Percentiles rank a stretch among this genome's conserved stretches.
phyloP scores from a whole-genome alignment of 1,140 invertebrate genomes.

The Solenopsis fugax region DNA sequence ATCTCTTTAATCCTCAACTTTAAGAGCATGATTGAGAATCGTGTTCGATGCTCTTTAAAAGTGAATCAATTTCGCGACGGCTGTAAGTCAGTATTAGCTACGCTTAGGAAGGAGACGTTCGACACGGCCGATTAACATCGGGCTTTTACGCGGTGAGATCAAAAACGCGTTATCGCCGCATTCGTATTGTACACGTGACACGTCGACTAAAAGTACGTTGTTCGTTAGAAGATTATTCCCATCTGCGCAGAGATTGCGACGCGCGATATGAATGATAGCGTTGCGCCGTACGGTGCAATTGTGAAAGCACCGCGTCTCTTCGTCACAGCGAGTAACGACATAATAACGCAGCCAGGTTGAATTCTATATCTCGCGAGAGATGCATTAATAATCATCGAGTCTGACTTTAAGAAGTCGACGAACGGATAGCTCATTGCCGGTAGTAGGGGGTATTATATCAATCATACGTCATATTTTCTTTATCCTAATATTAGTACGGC shows the following conservation, averaged over 20 bases:
- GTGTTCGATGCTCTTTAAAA: slow-evolving; percentile 50
- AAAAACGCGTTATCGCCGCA: slow-evolving; percentile 59
- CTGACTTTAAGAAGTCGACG: not conserved
- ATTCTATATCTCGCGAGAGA: not conserved
- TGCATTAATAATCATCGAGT: slow-evolving; percentile 50
- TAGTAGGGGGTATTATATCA: slow-evolving; percentile 5
- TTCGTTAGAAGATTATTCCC: slow-evolving; percentile 42
- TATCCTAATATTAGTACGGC: slow-evolving; percentile 29
- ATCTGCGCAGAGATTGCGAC: not conserved
- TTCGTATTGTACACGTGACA: slow-evolving; percentile 17
- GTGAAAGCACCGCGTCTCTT: not conserved
- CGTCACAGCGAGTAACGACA: not conserved
- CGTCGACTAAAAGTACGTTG: slow-evolving; percentile 35
- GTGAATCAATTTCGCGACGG: slow-evolving; percentile 64
- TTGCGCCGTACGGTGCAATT: not conserved
- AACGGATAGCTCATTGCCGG: not conserved
- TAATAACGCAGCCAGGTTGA: slow-evolving; percentile 36
- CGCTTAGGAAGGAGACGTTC: slow-evolving; percentile 27
- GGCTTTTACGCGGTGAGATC: slow-evolving; percentile 58
- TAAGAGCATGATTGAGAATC: slow-evolving; percentile 41
- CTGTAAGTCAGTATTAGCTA: slow-evolving; percentile 42
- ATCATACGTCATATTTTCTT: slow-evolving; percentile 39
- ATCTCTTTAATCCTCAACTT: slow-evolving; percentile 51
- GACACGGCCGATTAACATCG: slow-evolving; percentile 58
- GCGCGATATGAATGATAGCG: not conserved